Base-by-base conservation (phyloP, 2,797 vertebrate species). In the Graptemys geographica region DNA sequence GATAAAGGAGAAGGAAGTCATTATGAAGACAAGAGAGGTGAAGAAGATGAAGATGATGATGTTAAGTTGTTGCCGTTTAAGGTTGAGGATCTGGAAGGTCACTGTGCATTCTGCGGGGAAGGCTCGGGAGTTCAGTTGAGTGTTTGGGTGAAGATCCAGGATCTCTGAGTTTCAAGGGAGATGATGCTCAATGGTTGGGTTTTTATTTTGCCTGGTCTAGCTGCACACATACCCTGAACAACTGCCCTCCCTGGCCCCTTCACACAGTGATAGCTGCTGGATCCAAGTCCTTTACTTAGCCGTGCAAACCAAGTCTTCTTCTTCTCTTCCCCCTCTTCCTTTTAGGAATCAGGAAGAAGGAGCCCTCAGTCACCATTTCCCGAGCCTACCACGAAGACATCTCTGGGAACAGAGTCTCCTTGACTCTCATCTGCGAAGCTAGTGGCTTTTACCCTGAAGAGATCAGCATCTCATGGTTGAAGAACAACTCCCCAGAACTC, bases 401-500 rank as follows among this genome's bases (percentile, higher is more conserved):
- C 5, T 59, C 53, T 6, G 69, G 83, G 31, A 84, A 33, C 23
- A 44, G n/a, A 47, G 33, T 79, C 0, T 72, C n/a, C 31, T 74
- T 55, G 52, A 90, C 87, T 62, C 92, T 93, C 6, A 4, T 93
- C 81, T 93, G 92, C 8, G 62, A 84, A 13, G 81, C 79, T 37
- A 87, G 25, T 4, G 81, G 84, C 5, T 93, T 93, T 69, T 87
- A 16, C 25, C 92, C 92, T 23, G 23, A 28, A 11, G 92, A 93
- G 69, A 87, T 93, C 10, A 90, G 81, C 81, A 87, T 93, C 53
- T 87, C 84, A 1, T 93, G 92, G 92, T 57, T 57, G 62, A 90
- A 55, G 53, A 56, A 87, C 37, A 37, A 27, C 1, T 3, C 12
- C 74, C n/a, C 21, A 47, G 44, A 31, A 59, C 3, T 16, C 79